These are phyloP conservation scores for Caprella mutica DNA, from an alignment of 2,888 invertebrate genomes.

Conservation along the genomic window DNA sequence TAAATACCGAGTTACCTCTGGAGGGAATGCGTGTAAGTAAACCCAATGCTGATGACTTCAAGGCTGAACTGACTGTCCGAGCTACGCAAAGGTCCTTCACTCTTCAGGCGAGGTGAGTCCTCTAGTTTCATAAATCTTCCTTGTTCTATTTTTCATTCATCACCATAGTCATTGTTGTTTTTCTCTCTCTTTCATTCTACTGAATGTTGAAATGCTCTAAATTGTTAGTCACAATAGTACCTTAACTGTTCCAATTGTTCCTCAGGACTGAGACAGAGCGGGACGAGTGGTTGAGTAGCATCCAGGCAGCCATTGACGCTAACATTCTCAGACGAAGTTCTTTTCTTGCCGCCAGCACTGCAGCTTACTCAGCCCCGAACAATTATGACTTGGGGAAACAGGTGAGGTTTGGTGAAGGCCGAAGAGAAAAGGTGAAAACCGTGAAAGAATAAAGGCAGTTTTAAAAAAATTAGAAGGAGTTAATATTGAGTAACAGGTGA, in stretches of 20 bases:
- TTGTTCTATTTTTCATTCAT: not conserved
- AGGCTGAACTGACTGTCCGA: constrained; percentile 48
- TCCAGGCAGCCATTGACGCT: constrained; percentile 44
- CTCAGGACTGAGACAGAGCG: constrained; percentile 44
- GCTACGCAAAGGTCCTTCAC: constrained; percentile 48
- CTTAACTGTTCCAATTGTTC: not conserved
- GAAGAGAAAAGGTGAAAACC: no score
- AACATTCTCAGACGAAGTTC: constrained; percentile 43
- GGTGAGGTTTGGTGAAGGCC: constrained; percentile 35
- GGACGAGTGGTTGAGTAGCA: constrained; percentile 45
- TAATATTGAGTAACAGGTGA: no score
- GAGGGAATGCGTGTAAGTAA: constrained; percentile 46
- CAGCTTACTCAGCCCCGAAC: constrained; percentile 29
- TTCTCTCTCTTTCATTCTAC: not conserved
- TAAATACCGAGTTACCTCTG: constrained; percentile 47
- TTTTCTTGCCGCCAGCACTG: constrained; percentile 37
- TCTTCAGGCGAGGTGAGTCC: constrained; percentile 45
- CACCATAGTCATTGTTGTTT: not conserved
- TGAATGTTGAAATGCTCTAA: no score
- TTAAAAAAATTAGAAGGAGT: no score
- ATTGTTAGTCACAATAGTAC: not conserved
- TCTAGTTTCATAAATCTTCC: not conserved
- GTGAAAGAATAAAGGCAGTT: no score
- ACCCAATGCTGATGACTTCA: constrained; percentile 43
- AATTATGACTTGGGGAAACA: constrained; percentile 39